Conservation (phyloP, 2,797 vertebrate genomes). For the Oreonectes daqikongensis region DNA sequence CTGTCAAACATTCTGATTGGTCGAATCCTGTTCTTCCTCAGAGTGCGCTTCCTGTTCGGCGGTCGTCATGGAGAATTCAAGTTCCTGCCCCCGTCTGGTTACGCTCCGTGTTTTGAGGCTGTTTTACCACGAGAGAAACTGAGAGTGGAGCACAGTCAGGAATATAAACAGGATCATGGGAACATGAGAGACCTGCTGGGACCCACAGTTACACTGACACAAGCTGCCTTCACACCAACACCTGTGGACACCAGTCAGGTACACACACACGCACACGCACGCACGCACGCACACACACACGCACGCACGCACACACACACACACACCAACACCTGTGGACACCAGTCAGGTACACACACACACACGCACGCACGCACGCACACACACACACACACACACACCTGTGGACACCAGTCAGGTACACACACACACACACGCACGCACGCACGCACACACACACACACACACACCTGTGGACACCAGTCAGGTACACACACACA, state of each 20-base stretch:
- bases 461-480: neutral
- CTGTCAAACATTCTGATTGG: neutral
- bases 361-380: neutral
- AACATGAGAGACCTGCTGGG: constrained; percentile 84
- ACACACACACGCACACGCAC: constrained; percentile 8
- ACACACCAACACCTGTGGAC: too few species aligned
- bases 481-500: neutral
- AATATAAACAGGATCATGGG: constrained; percentile 85
- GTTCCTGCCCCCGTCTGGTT: constrained; percentile 92
- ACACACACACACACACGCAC: too few species aligned
- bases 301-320: neutral
- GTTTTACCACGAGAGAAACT: constrained; percentile 91
- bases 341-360: too few species aligned
- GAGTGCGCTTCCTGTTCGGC: constrained; percentile 91
- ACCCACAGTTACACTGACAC: constrained; percentile 86
- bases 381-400: neutral
- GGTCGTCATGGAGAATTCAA: constrained; percentile 96
- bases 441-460: neutral
- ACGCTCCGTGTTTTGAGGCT: constrained; percentile 92
- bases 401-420: neutral
- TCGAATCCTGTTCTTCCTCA: constrained; percentile 54
- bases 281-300: neutral
- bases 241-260: constrained; percentile 96
- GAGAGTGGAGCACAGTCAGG: constrained; percentile 88
- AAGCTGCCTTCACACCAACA: constrained; percentile 91